Evolutionary conservation across 1,140 invertebrate genomes (phyloP), one percentile per base, ranked within the genome.

Genomic region (Akabosia matsudoensis): DNA sequence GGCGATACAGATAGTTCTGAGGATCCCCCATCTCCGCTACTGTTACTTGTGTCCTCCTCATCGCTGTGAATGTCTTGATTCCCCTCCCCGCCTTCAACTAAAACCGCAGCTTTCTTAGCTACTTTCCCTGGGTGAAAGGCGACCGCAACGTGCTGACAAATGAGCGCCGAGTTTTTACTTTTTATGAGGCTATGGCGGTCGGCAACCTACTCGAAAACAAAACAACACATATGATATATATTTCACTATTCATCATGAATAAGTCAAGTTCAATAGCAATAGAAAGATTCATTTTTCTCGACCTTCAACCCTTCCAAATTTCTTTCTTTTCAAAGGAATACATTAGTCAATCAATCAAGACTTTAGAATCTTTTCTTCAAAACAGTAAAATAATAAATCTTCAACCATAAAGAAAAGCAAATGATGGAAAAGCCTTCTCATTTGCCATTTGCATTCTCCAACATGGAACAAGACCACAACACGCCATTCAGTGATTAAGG

Each of bases 91-190:
- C 31, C 22, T 67, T 30, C 26, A 67, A 67, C 4, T 4, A 4
- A 7, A 28, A 31, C 61, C 26, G 16, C 54, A 61, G 7, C 10
- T 61, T 61, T 61, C 54, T 61, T 61, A 14, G 7, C n/a, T 24
- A 4, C n/a, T 13, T 61, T 61, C n/a, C 54, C 7, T 7, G 10
- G n/a, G 16, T 76, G 33, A 30, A 74, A 79, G 13, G 64, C 10
- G 16, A 79, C 70, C 24, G 31, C 33, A 22, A 79, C 33, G 70
- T 79, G 78, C 24, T 74, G 78, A 54, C 78, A 79, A 54, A 79
- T 71, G 61, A 74, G 77, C 1, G 75, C 45, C 18, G 52, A 75
- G 22, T 77, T 77, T 52, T 67, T 52, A 13, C 75, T 75, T 70
- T 64, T 74, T n/a, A 79, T 54, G n/a, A 79, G 37, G 10, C 75